Base-by-base conservation (phyloP, 2,888 invertebrate genomes). In the Oxytorus armatus region DNA sequence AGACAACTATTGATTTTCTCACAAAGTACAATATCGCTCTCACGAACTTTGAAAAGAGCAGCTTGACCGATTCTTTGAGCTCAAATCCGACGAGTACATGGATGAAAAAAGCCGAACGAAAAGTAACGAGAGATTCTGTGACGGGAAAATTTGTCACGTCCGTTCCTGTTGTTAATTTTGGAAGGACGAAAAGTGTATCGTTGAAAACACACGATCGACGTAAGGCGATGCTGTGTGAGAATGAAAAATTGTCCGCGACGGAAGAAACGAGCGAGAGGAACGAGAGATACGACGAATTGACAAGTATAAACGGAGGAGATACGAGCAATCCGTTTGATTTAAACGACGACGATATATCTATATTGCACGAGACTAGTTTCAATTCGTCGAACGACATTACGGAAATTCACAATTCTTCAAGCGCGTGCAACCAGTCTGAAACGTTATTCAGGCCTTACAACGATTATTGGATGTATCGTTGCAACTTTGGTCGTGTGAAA, bases 401-500 rank as follows among this genome's bases (percentile, higher is more conserved):
- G 1, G 29, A 11, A 25, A 72, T 21, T 0, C 21, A 63, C 7
- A 16, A 66, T 44, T 79, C 69, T 0, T 44, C 23, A 29, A 65
- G 29, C 4, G 11, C 25, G 8, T 8, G 49, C 5, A 57, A 73
- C 33, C 66, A 79, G 21, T 10, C 23, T n/a, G 68, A 82, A 57
- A 82, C 53, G 42, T 82, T 90, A 2, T 89, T 88, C 49, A 79
- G 87, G 42, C 90, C 91, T 1, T 89, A 85, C 65, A 87, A 84
- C 68, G 85, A 92, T 61, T 92, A 92, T 74, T 92, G 92, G 92
- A 86, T 90, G 81, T 87, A 89, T 23, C 89, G 92, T n/a, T 90
- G 89, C 65, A 59, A 73, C 42, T 87, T 88, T 44, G 87, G 86
- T 66, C 86, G 86, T 1, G 88, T 90, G 1, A 88, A 84, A 18